Base-by-base conservation (phyloP, 2,888 invertebrate species). In the Diploptera punctata region DNA sequence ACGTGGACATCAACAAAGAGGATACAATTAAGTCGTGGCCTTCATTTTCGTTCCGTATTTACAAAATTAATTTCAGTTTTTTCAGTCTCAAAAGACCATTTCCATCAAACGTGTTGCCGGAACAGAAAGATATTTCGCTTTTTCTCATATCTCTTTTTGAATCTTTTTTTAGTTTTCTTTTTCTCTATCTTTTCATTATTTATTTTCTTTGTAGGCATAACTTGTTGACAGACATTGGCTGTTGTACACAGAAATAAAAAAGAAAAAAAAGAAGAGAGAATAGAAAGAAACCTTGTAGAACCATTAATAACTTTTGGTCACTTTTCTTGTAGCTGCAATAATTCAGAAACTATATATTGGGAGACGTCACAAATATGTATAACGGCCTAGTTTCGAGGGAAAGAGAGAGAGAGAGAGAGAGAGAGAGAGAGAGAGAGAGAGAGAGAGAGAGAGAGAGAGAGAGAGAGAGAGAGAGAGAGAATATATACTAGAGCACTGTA, bases 161-260 rank as follows among this genome's bases (percentile, higher is more conserved):
- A 13, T 19, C n/a, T 52, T 57, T 16, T 9, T 5, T 24, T 16
- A 24, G 21, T 4, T 24, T n/a, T 29, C 26, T 29, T 9, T 57
- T n/a, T 47, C 3, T 47, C 47, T 47, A n/a, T 13, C 49, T n/a
- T 54, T 54, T 57, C n/a, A 24, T 57, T 29, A 16, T 57, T 57
- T 29, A 29, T 16, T 57, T n/a, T 29, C 29, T 13, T 31, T 29
- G 57, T 24, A 29, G 26, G 18, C 16, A 57, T n/a, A 57, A 57
- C 29, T 57, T 57, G 57, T 57, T 57, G 57, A 57, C 57, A 57
- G 57, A 57, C 57, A 31, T 57, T 57, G 29, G 57, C 31, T 31
- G 26, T 31, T 29, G 4, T 29, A 57, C 57, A 21, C 9, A 57
- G 31, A 57, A 57, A 57, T 31, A 10, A 57, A 57, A 57, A 24